Evolutionary conservation across 2,888 invertebrate species (phyloP).

Genomic region (Campopleginae sp.): DNA sequence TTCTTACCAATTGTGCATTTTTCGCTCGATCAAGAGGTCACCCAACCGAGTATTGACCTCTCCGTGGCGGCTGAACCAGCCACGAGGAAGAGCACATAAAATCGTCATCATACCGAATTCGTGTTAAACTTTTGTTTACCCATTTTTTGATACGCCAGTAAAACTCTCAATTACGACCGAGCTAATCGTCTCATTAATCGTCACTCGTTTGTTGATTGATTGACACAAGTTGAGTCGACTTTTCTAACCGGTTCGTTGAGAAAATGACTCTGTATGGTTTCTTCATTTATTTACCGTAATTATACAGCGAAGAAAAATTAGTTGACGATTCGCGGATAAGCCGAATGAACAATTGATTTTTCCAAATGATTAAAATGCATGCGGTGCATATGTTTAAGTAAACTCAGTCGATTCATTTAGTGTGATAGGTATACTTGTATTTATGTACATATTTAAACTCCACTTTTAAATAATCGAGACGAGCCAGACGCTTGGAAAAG

Average conservation of each 20-base stretch:
- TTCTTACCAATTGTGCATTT: not conserved
- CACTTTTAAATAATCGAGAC: not conserved
- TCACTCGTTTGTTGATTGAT: not conserved
- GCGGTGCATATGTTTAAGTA: not conserved
- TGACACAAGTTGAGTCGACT: not conserved
- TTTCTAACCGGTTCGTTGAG: not conserved
- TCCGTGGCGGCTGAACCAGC: not conserved
- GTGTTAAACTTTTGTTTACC: not conserved
- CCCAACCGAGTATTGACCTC: slow-evolving; percentile 9
- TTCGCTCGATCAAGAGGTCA: not conserved
- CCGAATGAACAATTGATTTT: slow-evolving; percentile 40
- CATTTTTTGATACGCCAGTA: not conserved
- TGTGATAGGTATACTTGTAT: not conserved
- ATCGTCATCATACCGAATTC: not conserved
- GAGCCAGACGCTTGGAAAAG: slow-evolving; percentile 19
- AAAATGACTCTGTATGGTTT: not conserved
- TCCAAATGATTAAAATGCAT: not conserved
- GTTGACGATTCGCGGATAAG: slow-evolving; percentile 20
- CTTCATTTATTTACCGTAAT: not conserved
- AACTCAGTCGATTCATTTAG: not conserved
- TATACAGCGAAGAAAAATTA: slow-evolving; percentile 33
- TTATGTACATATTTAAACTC: slow-evolving; percentile 2
- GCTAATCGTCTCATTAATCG: not conserved
- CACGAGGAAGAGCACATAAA: not conserved
- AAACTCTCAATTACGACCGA: not conserved